Base-by-base conservation (phyloP, 1,140 invertebrate genomes). In the Heliconius congener region DNA sequence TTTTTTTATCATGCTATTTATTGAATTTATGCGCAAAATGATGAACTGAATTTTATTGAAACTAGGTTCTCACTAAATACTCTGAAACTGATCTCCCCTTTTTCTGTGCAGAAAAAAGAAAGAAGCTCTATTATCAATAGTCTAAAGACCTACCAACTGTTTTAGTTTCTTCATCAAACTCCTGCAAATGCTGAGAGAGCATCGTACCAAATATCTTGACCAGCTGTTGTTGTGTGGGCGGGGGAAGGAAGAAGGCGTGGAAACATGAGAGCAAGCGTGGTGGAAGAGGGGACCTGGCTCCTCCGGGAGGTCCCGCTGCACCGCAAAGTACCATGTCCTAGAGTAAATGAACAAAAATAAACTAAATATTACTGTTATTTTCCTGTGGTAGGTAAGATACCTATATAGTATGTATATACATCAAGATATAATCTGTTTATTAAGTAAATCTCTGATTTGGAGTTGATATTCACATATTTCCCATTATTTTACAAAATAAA, bases 231-330 rank as follows among this genome's bases (percentile, higher is more conserved):
- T 98, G 97, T 74, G 95, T 95, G 50, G 98, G 97, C 87, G 98
- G 97, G 1, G 97, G 97, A 93, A 98, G 96, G 92, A 97, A 98
- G 86, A 98, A 96, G 1, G 98, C 90, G 89, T 97, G 97, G 93
- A 98, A 98, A 73, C 96, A 95, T 71, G 96, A 97, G 85, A 97
- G 95, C 13, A 98, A 95, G 34, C 97, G 95, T 71, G 96, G 93
- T 0, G 97, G 97, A 75, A 98, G 97, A 0, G 96, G 93, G 84
- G 97, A 97, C 37, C 97, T 94, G 18, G 97, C 97, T 11, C 97
- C 97, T 19, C 97, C 97, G 0, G 97, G 97, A 0, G 97, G 97
- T 9, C 97, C 97, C 96, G 98, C 98, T 1, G 97, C 96, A 6
- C 95, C 96, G 81, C 98, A 95, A 46, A 98, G 88, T 79, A 97